Evolutionary conservation across 1,140 invertebrate genomes (phyloP).

Genomic region (Ptiloglossa arizonensis): DNA sequence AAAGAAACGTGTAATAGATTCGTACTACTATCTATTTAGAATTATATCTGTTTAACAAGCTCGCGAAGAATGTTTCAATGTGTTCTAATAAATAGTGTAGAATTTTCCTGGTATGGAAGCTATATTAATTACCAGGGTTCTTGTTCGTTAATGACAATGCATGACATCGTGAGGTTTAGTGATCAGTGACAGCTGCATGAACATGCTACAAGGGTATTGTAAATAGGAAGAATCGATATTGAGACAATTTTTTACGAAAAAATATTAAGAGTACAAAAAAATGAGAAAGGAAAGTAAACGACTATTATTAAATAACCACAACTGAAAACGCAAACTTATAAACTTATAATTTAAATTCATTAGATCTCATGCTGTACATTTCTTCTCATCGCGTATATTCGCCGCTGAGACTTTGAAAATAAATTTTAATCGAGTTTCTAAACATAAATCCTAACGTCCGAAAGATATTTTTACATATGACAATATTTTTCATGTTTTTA

Average conservation of each 20-base stretch:
- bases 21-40: too few relatives aligned
- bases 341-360: too few relatives aligned
- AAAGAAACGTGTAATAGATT: too few relatives aligned
- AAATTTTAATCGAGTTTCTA: too few relatives aligned
- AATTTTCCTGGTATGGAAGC: background rate
- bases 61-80: background rate
- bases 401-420: too few relatives aligned
- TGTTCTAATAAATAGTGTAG: background rate
- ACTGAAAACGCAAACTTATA: background rate
- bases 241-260: too few relatives aligned
- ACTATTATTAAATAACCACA: background rate
- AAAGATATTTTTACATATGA: too few relatives aligned
- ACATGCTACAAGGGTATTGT: background rate
- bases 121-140: slow-evolving; percentile 16
- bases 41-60: background rate
- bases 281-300: slow-evolving; percentile 5
- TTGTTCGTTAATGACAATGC: slow-evolving; percentile 20
- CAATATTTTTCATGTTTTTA: too few relatives aligned
- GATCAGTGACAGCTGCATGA: slow-evolving; percentile 2
- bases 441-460: too few relatives aligned
- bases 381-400: too few relatives aligned
- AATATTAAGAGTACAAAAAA: background rate
- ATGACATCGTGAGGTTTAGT: background rate
- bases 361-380: too few relatives aligned
- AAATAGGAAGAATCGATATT: slow-evolving; percentile 8